Evolutionary conservation across 2,113 vertebrate genomes (phyloP).

Genomic region (Cheirogaleus medius): DNA sequence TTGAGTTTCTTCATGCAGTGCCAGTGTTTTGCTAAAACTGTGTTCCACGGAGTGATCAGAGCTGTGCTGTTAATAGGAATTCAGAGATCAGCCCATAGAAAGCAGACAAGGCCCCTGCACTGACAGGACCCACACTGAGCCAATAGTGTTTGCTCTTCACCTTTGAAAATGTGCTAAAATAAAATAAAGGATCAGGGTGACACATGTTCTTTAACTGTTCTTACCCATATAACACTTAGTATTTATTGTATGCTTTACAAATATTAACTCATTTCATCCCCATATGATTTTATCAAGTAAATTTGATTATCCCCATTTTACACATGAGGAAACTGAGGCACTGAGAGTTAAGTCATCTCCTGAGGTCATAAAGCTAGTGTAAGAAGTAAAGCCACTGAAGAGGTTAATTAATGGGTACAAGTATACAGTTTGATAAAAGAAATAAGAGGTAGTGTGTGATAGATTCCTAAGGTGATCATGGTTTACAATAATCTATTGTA

Average conservation of each 20-base stretch:
- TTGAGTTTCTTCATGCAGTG: not conserved
- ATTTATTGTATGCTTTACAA: not conserved
- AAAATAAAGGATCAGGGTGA: not conserved
- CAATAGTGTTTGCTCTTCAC: not conserved
- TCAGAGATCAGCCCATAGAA: not conserved
- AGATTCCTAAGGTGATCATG: not conserved
- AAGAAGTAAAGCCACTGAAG: not conserved
- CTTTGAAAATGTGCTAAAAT: not conserved
- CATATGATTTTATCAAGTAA: not conserved
- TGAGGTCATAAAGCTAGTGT: not conserved
- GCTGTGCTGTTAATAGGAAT: not conserved
- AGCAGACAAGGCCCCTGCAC: fast-evolving
- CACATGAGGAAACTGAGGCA: not conserved
- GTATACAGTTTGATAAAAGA: not conserved
- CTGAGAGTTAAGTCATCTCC: not conserved
- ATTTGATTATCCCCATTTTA: too few species aligned
- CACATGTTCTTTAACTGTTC: not conserved
- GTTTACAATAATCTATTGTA: not conserved
- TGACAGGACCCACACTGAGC: not conserved
- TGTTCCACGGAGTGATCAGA: not conserved
- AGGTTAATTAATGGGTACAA: not conserved
- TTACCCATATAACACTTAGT: not conserved
- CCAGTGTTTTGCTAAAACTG: not conserved
- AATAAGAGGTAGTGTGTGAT: not conserved
- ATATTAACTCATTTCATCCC: not conserved